These are phyloP conservation scores for Allygus modestus DNA, from an alignment of 2,888 invertebrate species.

Conservation along the genomic window DNA sequence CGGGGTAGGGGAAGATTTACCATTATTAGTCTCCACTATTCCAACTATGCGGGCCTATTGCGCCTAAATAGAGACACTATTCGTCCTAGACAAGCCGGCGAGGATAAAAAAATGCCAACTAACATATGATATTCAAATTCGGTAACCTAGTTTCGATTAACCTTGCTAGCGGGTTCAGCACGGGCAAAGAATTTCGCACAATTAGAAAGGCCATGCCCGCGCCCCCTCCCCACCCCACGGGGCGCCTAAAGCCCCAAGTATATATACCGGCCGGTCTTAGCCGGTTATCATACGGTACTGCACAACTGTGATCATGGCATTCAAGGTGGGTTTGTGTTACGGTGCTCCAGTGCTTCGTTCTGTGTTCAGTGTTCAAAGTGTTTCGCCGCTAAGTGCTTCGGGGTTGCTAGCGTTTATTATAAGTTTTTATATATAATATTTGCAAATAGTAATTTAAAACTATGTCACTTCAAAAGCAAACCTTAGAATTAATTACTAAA, in stretches of 20 bases:
- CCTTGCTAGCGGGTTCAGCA: neutral
- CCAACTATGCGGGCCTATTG: neutral
- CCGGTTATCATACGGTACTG: constrained; percentile 21
- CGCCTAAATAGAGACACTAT: neutral
- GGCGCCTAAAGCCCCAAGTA: constrained; percentile 47
- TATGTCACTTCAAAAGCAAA: no score
- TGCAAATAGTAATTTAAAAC: no score
- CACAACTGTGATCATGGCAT: constrained; percentile 38
- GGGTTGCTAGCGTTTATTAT: no score
- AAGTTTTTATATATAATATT: no score
- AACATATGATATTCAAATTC: constrained; percentile 1
- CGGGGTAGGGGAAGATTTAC: constrained; percentile 7
- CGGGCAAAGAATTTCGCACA: constrained; percentile 40
- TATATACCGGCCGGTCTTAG: constrained; percentile 33
- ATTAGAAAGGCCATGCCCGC: constrained; percentile 1
- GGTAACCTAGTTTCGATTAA: constrained; percentile 11
- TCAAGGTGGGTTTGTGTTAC: constrained; percentile 44
- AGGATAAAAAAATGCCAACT: neutral
- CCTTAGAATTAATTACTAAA: no score
- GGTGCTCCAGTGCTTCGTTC: neutral
- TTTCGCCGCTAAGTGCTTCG: neutral
- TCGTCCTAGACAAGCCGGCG: neutral
- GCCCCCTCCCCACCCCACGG: constrained; percentile 22
- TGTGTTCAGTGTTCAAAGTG: constrained; percentile 7
- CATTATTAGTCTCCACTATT: neutral